Conservation (phyloP, 2,888 invertebrate genomes). For the Troilus luridus region DNA sequence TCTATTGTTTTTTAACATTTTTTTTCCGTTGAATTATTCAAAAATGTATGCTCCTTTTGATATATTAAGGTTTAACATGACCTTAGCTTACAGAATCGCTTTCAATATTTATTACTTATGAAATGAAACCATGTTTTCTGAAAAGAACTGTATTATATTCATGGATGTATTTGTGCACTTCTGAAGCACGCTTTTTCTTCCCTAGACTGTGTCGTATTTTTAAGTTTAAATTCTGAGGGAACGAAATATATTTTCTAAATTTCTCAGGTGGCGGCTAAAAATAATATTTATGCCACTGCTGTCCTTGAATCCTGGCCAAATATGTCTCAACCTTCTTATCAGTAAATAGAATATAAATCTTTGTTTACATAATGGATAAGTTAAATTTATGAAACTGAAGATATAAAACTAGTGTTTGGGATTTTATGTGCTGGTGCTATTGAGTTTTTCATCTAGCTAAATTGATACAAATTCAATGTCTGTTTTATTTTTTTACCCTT, state of each 20-base stretch:
- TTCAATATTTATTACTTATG: too few species aligned
- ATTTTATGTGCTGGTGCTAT: neutral
- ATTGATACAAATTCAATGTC: neutral
- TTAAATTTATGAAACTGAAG: neutral
- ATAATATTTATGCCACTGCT: neutral
- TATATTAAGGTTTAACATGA: too few species aligned
- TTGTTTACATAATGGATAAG: neutral
- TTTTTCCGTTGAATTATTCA: too few species aligned
- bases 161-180: too few species aligned
- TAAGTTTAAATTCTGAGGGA: neutral
- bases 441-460: neutral
- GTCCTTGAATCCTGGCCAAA: neutral
- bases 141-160: too few species aligned
- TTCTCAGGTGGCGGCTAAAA: neutral
- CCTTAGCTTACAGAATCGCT: too few species aligned
- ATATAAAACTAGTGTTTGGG: neutral
- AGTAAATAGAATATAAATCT: neutral
- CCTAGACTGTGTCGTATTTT: neutral
- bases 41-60: too few species aligned
- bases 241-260: neutral
- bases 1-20: too few species aligned
- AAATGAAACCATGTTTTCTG: too few species aligned
- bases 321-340: conserved; percentile 30
- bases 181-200: neutral
- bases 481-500: neutral